Conservation (phyloP, 2,888 invertebrate genomes). For the Odiellus spinosus region DNA sequence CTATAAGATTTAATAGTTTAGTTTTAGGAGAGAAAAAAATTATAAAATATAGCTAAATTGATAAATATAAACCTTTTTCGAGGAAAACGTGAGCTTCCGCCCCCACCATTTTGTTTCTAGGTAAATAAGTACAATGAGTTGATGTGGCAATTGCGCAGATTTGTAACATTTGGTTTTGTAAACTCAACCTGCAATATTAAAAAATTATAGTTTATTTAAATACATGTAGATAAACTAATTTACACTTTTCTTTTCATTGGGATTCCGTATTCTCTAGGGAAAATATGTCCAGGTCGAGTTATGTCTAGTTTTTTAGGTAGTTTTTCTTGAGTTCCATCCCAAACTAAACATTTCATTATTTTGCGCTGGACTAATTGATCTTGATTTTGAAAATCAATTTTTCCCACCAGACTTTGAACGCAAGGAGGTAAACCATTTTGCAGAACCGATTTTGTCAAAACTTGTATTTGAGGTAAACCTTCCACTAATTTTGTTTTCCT, state of each 20-base stretch:
- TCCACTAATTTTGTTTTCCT: slow-evolving; percentile 48
- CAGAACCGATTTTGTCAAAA: slow-evolving; percentile 53
- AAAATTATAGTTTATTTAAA: too few species aligned
- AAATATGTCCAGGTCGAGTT: slow-evolving; percentile 49
- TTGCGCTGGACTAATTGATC: slow-evolving; percentile 20
- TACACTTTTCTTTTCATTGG: slow-evolving; percentile 52
- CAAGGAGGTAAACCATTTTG: slow-evolving; percentile 26
- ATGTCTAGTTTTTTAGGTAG: slow-evolving; percentile 55
- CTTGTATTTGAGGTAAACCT: slow-evolving; percentile 59
- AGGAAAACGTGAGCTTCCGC: slow-evolving; percentile 9
- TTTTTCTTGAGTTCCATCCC: slow-evolving; percentile 60
- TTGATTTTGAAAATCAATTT: slow-evolving; percentile 17
- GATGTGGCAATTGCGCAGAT: slow-evolving; percentile 9
- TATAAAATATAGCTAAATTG: too few species aligned
- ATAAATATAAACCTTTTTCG: slow-evolving; percentile 19
- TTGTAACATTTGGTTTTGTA: slow-evolving; percentile 6
- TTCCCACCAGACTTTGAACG: slow-evolving; percentile 15
- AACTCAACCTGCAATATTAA: slow-evolving; percentile 3
- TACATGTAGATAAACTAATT: slow-evolving; percentile 21
- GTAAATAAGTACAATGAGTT: slow-evolving; percentile 11
- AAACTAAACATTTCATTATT: slow-evolving; percentile 30
- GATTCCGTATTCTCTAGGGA: slow-evolving; percentile 58
- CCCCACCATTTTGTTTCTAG: slow-evolving; percentile 4
- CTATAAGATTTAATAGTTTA: too few species aligned
- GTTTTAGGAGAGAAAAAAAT: too few species aligned